Percentiles rank a stretch among this genome's conserved stretches.
Conservation (phyloP, 2,888 invertebrate species). For the Stenichneumon culpator region DNA sequence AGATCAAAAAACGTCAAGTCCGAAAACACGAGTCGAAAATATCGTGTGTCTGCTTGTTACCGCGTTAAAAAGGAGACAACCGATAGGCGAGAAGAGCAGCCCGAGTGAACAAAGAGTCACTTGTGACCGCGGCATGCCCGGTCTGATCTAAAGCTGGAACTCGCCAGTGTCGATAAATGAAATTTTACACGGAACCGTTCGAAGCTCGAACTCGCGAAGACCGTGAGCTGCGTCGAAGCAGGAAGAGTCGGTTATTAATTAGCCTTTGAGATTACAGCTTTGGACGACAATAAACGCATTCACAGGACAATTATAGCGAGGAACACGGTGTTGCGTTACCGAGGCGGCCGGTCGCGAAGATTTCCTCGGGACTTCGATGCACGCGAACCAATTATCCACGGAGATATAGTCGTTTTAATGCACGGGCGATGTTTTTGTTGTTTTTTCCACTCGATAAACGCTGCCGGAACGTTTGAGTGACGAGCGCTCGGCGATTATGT, state of each 20-base stretch:
- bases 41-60: constrained; percentile 6
- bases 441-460: constrained; percentile 1
- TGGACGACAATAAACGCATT: constrained; percentile 51
- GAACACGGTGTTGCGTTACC: constrained; percentile 16
- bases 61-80: background rate
- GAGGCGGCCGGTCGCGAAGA: background rate
- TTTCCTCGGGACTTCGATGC: constrained; percentile 44
- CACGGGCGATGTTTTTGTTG: constrained; percentile 4
- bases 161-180: constrained; percentile 22
- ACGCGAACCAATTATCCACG: constrained; percentile 25
- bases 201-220: constrained; percentile 9
- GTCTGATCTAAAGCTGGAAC: background rate
- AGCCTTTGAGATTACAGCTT: constrained; percentile 16
- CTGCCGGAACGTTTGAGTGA: background rate
- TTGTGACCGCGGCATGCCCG: constrained; percentile 12
- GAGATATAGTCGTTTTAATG: constrained; percentile 15
- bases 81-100: background rate
- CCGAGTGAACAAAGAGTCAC: constrained; percentile 42
- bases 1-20: background rate
- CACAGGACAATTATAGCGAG: constrained; percentile 54
- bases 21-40: background rate
- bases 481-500: background rate
- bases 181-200: constrained; percentile 38
- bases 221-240: background rate
- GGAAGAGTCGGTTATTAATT: constrained; percentile 35